Conservation (phyloP, 2,797 vertebrate species). For the Arremon brunneinucha region DNA sequence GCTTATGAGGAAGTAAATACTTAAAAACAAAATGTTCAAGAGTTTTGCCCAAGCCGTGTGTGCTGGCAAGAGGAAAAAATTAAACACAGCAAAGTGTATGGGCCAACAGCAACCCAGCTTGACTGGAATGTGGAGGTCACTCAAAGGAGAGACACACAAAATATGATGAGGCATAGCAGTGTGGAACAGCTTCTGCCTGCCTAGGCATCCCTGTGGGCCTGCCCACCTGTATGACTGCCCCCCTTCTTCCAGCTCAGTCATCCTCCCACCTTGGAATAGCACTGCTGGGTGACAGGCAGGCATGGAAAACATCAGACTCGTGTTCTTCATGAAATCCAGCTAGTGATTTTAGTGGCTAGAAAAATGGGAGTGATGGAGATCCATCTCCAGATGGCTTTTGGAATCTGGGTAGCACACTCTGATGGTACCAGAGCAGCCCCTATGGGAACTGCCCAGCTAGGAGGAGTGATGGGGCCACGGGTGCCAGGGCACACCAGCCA, state of each 20-base stretch:
- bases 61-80: not conserved
- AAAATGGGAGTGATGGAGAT: not conserved
- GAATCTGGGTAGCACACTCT: not conserved
- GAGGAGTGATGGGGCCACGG: not conserved
- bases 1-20: constrained; percentile 33
- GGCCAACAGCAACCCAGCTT: not conserved
- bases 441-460: not conserved
- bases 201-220: not conserved
- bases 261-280: not conserved
- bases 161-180: not conserved
- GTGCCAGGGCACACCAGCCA: not conserved
- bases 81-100: not conserved
- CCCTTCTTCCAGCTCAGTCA: not conserved
- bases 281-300: accelerated
- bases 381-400: not conserved
- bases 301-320: not conserved
- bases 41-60: not conserved
- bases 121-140: not conserved
- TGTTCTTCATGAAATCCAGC: not conserved
- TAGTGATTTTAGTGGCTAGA: not conserved
- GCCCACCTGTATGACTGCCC: not conserved
- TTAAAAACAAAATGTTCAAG: constrained; percentile 33
- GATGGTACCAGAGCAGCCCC: not conserved
- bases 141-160: not conserved
- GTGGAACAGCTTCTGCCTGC: not conserved